A percentile compares a stretch with the other conserved stretches of the same genome.
These are phyloP conservation scores for Paratrypauchen microcephalus DNA, from an alignment of 2,797 vertebrate genomes.

Conservation along the genomic window DNA sequence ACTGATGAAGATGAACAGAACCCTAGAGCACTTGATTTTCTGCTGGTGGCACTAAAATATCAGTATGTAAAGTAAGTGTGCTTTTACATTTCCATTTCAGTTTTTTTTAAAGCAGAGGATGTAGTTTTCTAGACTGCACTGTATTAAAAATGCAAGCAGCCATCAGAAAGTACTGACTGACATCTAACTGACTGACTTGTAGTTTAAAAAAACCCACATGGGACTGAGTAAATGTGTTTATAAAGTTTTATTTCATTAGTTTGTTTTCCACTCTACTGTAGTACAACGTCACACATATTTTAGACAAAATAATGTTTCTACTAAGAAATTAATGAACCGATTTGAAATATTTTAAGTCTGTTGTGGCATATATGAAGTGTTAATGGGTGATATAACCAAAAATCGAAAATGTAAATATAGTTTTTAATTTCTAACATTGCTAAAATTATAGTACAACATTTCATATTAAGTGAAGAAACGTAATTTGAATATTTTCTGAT, in stretches of 20 bases:
- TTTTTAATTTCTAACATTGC: background rate
- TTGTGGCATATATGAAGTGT: background rate
- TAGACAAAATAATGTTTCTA: background rate
- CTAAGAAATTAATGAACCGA: background rate
- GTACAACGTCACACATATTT: background rate
- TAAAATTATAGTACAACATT: background rate
- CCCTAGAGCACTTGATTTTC: conserved; percentile 60
- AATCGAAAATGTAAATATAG: background rate
- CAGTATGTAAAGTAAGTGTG: conserved; percentile 14
- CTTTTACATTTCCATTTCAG: background rate
- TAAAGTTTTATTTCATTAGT: conserved; percentile 7
- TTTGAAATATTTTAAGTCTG: background rate
- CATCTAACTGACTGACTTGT: background rate
- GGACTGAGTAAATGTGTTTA: conserved; percentile 1
- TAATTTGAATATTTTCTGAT: too few species aligned
- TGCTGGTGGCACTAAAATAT: conserved; percentile 60
- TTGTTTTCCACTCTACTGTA: background rate
- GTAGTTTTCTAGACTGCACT: background rate
- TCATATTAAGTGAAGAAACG: too few species aligned
- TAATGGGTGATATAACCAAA: background rate
- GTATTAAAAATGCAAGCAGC: background rate
- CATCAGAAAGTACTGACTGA: background rate
- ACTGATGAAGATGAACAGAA: conserved; percentile 68
- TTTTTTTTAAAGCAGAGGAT: background rate
- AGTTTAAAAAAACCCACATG: conserved; percentile 2